Evolutionary conservation across 2,888 invertebrate species (phyloP), one percentile per base, ranked within the genome.

Genomic region (Rapana venosa): DNA sequence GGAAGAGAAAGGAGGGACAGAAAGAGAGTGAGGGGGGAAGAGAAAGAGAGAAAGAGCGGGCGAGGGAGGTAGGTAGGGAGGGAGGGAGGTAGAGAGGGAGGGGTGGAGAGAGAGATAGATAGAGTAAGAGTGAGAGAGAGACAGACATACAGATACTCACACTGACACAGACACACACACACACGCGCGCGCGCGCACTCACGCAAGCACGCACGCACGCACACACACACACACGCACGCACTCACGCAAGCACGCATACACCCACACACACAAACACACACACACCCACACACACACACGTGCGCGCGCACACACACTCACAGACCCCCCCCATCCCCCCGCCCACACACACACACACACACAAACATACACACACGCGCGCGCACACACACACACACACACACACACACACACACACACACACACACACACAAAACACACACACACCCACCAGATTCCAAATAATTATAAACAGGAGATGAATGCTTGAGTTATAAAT

Each of bases 221-320:
- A 79, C 77, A 36, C 83, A 47, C 36, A 83, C 47, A 36, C 47
- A 83, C 36, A 47, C 83, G 47, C 83, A 47, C 83, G 22, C 83
- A 77, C 6, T n/a, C 77, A 77, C 15, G 30, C 30, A n/a, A 32
- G 35, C 35, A 81, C 81, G 35, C 81, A 81, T 20, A 35, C n/a
- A 30, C 30, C 2, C 66, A 66, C 66, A 13, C 66, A 66, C 66
- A 22, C 66, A 66, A 17, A 66, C 26, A 66, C 66, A 66, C 66
- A 66, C 2, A 13, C 66, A 66, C 20, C 1, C 26, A 13, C 20
- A 13, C 66, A 6, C 20, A 13, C 66, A 13, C 20, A 13, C 66
- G 26, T 13, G 26, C 66, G 26, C 20, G 26, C 66, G 26, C 20
- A 66, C 66, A 32, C 77, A 32, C 32, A 32, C 32, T 6, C 77